phyloP scores from a whole-genome alignment of 2,888 invertebrate species.

The Erynnis tages region DNA sequence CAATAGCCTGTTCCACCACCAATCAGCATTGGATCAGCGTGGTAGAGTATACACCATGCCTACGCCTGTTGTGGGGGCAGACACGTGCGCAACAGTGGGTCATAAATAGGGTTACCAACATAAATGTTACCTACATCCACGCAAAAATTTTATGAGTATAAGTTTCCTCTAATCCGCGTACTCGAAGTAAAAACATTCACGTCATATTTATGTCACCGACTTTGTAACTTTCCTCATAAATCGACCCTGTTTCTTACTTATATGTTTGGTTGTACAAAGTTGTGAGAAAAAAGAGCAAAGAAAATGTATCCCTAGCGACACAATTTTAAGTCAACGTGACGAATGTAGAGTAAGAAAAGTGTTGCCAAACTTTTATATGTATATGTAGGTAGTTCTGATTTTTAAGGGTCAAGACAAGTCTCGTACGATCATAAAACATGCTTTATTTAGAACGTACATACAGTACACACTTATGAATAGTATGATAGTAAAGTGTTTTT shows the following conservation, averaged over 20 bases:
- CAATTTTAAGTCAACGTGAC: constrained; percentile 20
- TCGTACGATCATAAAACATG: no score
- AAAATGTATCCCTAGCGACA: constrained; percentile 22
- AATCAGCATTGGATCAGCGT: no score
- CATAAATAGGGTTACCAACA: no score
- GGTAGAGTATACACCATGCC: no score
- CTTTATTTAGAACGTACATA: no score
- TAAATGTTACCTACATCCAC: background rate
- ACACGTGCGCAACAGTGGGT: no score
- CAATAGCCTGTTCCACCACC: no score
- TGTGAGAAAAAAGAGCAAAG: constrained; percentile 24
- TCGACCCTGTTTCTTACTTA: constrained; percentile 23
- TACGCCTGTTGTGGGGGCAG: no score
- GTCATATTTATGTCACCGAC: constrained; percentile 16
- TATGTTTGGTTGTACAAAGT: constrained; percentile 8
- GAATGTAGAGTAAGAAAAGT: constrained; percentile 18
- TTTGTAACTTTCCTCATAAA: constrained; percentile 25
- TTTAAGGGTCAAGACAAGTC: constrained; percentile 4
- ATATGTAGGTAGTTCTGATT: no score
- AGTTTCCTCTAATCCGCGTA: background rate
- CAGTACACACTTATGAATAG: no score
- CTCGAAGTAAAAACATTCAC: background rate
- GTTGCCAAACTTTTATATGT: constrained; percentile 5
- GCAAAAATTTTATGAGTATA: background rate
- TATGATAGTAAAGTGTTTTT: no score